Evolutionary conservation across 2,797 vertebrate species (phyloP).

Genomic region (Phoxinus dragarum): DNA sequence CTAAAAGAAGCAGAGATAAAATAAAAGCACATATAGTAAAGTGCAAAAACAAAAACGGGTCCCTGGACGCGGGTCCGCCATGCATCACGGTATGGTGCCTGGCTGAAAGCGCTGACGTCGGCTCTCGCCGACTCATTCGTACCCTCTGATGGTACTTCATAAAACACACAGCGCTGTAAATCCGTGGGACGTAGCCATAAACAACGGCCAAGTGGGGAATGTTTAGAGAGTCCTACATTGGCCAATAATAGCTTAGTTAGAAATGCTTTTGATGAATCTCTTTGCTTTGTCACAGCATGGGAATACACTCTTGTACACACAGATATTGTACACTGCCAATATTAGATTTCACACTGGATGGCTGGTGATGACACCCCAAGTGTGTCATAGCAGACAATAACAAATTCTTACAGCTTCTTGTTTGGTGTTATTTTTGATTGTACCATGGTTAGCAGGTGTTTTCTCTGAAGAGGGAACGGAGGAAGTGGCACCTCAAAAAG

Average conservation of each 20-base stretch:
- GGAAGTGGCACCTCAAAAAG: neutral
- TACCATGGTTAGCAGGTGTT: constrained; percentile 55
- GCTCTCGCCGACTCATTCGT: constrained; percentile 73
- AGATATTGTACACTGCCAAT: constrained; percentile 67
- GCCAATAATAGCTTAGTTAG: constrained; percentile 79
- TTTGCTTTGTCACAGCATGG: constrained; percentile 78
- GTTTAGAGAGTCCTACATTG: constrained; percentile 77
- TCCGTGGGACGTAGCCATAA: constrained; percentile 76
- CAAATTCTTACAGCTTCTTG: constrained; percentile 34
- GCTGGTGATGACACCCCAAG: constrained; percentile 64
- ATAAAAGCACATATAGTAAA: constrained; percentile 68
- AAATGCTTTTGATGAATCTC: constrained; percentile 77
- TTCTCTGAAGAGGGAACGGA: neutral
- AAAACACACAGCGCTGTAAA: constrained; percentile 80
- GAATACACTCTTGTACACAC: constrained; percentile 28
- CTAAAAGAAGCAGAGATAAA: constrained; percentile 76
- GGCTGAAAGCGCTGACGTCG: constrained; percentile 75
- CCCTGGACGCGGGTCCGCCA: constrained; percentile 67
- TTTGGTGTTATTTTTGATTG: constrained; percentile 61
- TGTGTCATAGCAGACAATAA: constrained; percentile 64
- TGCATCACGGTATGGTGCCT: constrained; percentile 67
- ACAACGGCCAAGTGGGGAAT: constrained; percentile 79
- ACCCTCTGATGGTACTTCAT: constrained; percentile 80
- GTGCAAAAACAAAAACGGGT: constrained; percentile 64
- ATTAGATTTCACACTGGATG: constrained; percentile 66